A percentile compares a stretch with the other conserved stretches of the same genome.
These are phyloP conservation scores for Pemphredon lugubris DNA, from an alignment of 2,888 invertebrate genomes.

Conservation along the genomic window DNA sequence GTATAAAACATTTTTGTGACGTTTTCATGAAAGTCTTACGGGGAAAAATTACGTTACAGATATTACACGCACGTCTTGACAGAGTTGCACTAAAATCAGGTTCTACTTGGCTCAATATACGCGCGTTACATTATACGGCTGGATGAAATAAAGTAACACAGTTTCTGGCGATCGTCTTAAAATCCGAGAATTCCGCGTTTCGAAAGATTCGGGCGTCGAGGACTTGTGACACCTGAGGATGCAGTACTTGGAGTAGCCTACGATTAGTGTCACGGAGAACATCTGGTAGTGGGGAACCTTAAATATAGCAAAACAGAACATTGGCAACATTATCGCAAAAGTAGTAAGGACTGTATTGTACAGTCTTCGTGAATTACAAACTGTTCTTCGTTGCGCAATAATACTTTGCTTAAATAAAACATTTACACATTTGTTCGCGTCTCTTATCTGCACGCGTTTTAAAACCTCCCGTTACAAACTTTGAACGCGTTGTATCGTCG, in stretches of 20 bases:
- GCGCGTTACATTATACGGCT: too few relatives aligned
- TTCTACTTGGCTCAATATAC: too few relatives aligned
- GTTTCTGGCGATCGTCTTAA: too few relatives aligned
- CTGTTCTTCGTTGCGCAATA: slow-evolving; percentile 47
- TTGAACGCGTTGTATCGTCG: background rate
- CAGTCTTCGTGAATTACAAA: slow-evolving; percentile 40
- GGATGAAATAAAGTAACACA: too few relatives aligned
- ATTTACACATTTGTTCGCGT: slow-evolving; percentile 8
- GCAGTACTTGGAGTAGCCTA: slow-evolving; percentile 20
- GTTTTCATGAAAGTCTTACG: too few relatives aligned
- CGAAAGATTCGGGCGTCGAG: slow-evolving; percentile 7
- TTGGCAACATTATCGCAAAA: slow-evolving; percentile 57
- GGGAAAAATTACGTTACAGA: too few relatives aligned
- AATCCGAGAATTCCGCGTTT: background rate
- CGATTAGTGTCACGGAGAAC: slow-evolving; percentile 46
- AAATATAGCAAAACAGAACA: slow-evolving; percentile 57
- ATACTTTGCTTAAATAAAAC: slow-evolving; percentile 30
- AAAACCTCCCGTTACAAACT: background rate
- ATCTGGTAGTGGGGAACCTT: slow-evolving; percentile 37
- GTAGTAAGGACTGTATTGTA: slow-evolving; percentile 43
- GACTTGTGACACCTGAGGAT: slow-evolving; percentile 48
- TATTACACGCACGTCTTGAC: too few relatives aligned
- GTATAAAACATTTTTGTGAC: too few relatives aligned
- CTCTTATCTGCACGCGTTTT: slow-evolving; percentile 5
- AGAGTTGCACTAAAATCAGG: slow-evolving; percentile 16